Conservation (phyloP, 2,797 vertebrate genomes). For the Danio albolineatus region DNA sequence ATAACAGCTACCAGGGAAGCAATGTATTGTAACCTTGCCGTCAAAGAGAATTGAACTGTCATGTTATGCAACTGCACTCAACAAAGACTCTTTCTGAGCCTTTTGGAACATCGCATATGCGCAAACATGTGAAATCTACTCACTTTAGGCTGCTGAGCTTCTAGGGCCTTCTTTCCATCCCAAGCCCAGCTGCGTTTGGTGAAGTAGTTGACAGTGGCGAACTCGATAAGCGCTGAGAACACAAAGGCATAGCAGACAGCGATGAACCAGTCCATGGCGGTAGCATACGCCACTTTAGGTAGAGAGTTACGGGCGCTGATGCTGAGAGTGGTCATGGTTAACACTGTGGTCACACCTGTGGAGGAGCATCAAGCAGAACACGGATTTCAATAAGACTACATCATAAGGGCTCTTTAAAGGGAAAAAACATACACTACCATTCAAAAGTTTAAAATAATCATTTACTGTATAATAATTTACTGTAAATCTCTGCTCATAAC, state of each 20-base stretch:
- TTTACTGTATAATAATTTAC: no score
- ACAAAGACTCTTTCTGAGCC: not conserved
- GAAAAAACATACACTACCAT: not conserved
- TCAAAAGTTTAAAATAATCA: not conserved
- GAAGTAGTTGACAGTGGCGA: conserved; percentile 98
- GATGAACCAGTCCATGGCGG: conserved; percentile 99
- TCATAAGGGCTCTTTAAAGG: not conserved
- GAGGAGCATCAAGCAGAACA: not conserved
- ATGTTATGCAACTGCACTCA: conserved; percentile 22
- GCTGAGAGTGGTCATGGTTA: conserved; percentile 97
- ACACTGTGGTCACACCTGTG: conserved; percentile 94
- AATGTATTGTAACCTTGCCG: conserved; percentile 11
- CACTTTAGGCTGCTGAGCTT: conserved; percentile 95
- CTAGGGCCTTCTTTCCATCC: conserved; percentile 96
- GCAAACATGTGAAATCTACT: conserved; percentile 33
- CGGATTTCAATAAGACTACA: not conserved
- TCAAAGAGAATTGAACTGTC: conserved; percentile 12
- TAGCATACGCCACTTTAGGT: conserved; percentile 96
- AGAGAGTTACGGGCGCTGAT: conserved; percentile 96
- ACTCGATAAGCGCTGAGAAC: conserved; percentile 96
- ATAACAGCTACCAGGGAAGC: conserved; percentile 21
- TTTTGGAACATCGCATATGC: not conserved
- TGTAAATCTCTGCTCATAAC: no score
- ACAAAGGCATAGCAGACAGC: conserved; percentile 97
- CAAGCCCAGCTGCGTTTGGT: conserved; percentile 98